Evolutionary conservation across 2,888 invertebrate species (phyloP).

Genomic region (Callinectes sapidus): DNA sequence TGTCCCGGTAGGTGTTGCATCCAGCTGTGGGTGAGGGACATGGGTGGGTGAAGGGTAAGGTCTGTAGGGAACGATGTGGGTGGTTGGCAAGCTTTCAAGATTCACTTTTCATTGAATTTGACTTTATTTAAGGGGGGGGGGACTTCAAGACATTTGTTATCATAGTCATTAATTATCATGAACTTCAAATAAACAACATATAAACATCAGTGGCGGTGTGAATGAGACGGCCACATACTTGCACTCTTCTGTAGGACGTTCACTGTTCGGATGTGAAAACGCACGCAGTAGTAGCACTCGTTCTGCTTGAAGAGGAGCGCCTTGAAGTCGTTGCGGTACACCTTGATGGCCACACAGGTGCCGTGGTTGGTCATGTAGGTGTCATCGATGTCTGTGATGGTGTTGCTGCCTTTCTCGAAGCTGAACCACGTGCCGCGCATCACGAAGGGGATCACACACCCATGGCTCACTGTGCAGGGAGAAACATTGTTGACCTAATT

Average conservation of each 20-base stretch:
- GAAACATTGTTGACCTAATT: not conserved
- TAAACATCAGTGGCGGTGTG: not conserved
- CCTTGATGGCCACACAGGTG: conserved; percentile 53
- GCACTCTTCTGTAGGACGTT: conserved; percentile 93
- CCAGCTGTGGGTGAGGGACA: conserved; percentile 78
- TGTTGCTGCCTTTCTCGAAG: conserved; percentile 90
- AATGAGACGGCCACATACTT: conserved; percentile 79
- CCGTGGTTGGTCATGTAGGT: conserved; percentile 83
- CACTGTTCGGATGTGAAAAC: conserved; percentile 88
- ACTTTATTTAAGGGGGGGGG: too few relatives aligned
- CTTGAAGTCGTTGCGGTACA: conserved; percentile 59
- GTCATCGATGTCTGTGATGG: conserved; percentile 88
- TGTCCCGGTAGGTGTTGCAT: conserved; percentile 82
- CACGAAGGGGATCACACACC: conserved; percentile 76
- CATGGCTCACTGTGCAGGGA: conserved; percentile 32
- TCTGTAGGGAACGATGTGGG: too few relatives aligned
- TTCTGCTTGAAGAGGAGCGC: conserved; percentile 67
- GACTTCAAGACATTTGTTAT: not conserved
- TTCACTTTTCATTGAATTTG: too few relatives aligned
- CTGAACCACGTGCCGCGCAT: conserved; percentile 93
- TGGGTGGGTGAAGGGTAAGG: not conserved
- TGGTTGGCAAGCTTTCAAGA: too few relatives aligned
- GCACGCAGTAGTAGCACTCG: conserved; percentile 88
- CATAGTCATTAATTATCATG: conserved; percentile 2
- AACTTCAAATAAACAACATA: not conserved